These are phyloP conservation scores for Girardinus metallicus DNA, from an alignment of 2,797 vertebrate species.

Conservation along the genomic window DNA sequence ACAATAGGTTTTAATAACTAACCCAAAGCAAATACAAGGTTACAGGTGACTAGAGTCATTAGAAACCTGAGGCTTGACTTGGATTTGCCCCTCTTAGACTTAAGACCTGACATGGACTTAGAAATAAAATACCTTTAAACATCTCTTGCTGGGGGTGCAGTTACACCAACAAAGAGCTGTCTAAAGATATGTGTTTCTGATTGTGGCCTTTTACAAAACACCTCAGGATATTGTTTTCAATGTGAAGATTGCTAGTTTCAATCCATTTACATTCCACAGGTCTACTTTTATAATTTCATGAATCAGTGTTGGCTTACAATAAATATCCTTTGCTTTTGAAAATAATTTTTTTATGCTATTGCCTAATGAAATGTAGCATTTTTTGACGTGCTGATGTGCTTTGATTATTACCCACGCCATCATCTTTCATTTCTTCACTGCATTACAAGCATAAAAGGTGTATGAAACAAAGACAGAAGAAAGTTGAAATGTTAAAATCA, in stretches of 20 bases:
- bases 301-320: neutral
- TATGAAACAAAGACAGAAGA: conserved; percentile 20
- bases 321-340: neutral
- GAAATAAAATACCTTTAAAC: neutral
- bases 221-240: neutral
- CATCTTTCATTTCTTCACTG: neutral
- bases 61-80: neutral
- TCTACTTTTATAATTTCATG: neutral
- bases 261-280: neutral
- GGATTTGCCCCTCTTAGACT: neutral
- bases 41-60: neutral
- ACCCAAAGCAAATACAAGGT: neutral
- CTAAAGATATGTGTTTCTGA: neutral
- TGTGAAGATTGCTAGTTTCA: neutral
- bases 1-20: neutral
- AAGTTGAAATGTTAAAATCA: conserved; percentile 24
- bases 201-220: neutral
- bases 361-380: neutral
- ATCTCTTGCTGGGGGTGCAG: neutral
- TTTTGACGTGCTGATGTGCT: neutral
- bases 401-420: neutral
- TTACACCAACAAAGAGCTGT: neutral
- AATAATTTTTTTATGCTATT: neutral
- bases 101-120: neutral
- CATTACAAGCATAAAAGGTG: conserved; percentile 9